Base-by-base conservation (phyloP, 2,113 vertebrate species). In the Agapornis roseicollis region DNA sequence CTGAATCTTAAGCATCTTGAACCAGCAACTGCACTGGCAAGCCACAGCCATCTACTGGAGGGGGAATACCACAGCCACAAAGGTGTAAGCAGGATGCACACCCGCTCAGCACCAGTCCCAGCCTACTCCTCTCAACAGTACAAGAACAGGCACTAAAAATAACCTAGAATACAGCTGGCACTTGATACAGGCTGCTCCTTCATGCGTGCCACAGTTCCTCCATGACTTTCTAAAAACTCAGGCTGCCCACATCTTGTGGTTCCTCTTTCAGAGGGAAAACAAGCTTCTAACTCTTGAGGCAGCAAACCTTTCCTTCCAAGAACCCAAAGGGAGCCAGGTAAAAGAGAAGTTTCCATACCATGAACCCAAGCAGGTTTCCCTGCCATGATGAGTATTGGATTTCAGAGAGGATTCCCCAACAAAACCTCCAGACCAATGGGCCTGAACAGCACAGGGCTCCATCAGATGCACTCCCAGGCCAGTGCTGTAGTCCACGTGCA, bases 401-500 rank as follows among this genome's bases (percentile, higher is more conserved):
- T 31, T 33, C 0, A 3, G 61, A 49, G 33, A 56, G 20, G 17
- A 17, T 39, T 20, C 17, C 49, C 42, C 15, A 4, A 4, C 1
- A 17, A 35, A 58, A 58, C 25, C 17, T 46, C 65, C 31, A 18
- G 0, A 2, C 27, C 50, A 33, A 20, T 3, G 1, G 8, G 13
- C 7, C 49, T 31, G 18, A 37, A 37, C 20, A 52, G 24, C 41
- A 28, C 0, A 1, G 20, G n/a, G 64, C 39, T 82, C 72, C 2
- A 71, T 27, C 0, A 0, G 64, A 25, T 58, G 41, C 20, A 77
- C 20, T 53, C 27, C 56, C 64, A 46, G 47, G 20, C 20, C 11
- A 3, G 10, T 8, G 53, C 52, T 68, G 42, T 0, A 2, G 12
- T 10, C 17, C 4, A 0, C 0, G 0, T 4, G 14, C 69, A 47